Evolutionary conservation across 2,888 invertebrate species (phyloP).

Genomic region (Idaea dimidiata): DNA sequence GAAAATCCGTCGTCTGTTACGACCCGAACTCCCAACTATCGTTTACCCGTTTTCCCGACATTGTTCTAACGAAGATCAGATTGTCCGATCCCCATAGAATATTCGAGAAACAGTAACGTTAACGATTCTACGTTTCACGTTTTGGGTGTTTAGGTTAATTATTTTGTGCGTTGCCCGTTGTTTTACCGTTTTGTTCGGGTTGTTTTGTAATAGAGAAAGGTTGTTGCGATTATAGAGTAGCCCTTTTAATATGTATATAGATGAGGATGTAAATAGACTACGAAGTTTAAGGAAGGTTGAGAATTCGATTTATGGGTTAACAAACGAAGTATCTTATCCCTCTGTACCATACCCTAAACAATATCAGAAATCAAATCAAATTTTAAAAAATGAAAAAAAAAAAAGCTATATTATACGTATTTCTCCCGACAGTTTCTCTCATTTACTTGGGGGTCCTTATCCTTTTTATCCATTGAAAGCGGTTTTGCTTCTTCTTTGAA

Average conservation of each 20-base stretch:
- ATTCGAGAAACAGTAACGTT: neutral
- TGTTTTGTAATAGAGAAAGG: neutral
- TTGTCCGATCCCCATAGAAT: slow-evolving; percentile 1
- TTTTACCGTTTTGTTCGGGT: neutral
- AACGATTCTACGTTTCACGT: neutral
- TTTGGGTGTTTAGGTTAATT: neutral
- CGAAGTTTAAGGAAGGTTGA: too few species aligned
- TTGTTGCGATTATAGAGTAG: neutral
- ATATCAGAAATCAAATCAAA: too few species aligned
- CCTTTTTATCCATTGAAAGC: too few species aligned
- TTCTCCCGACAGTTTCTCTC: too few species aligned
- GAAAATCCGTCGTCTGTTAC: neutral
- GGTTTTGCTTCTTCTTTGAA: too few species aligned
- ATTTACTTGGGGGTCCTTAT: too few species aligned
- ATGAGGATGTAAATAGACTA: neutral
- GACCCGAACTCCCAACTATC: neutral
- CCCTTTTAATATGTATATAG: neutral
- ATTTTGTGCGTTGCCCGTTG: neutral
- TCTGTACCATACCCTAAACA: too few species aligned
- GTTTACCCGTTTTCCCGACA: neutral
- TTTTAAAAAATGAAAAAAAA: too few species aligned
- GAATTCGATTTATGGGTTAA: too few species aligned
- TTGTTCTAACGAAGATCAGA: neutral
- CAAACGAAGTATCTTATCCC: too few species aligned
- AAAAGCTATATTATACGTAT: too few species aligned